A percentile compares a stretch with the other conserved stretches of the same genome.
Conservation (phyloP, 2,797 vertebrate species). For the Alca torda region DNA sequence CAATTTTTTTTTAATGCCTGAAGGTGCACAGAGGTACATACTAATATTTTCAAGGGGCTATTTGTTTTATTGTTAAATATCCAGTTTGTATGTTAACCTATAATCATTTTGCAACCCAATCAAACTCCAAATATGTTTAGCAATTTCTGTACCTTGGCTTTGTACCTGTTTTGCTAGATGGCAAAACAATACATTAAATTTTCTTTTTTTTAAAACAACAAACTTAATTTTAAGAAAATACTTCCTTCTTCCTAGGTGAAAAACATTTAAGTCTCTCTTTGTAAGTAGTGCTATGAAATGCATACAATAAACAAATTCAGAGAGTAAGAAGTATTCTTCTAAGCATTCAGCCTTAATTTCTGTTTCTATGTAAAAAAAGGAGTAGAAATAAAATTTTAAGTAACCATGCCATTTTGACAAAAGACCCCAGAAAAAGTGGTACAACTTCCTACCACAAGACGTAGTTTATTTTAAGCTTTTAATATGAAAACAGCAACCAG, state of each 20-base stretch:
- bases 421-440: not conserved
- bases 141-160: not conserved
- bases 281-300: not conserved
- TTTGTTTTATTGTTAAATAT: not conserved
- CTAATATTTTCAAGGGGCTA: not conserved
- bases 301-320: not conserved
- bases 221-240: not conserved
- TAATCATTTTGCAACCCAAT: not conserved
- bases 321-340: not conserved
- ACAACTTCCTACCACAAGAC: not conserved
- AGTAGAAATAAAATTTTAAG: conserved; percentile 16
- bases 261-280: not conserved
- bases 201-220: not conserved
- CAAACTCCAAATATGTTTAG: not conserved
- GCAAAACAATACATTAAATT: not conserved
- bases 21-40: not conserved
- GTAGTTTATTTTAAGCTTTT: not conserved
- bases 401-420: not conserved
- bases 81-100: not conserved
- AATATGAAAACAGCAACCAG: not conserved
- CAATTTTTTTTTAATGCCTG: not conserved
- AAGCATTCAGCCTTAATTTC: not conserved
- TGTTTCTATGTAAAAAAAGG: not conserved
- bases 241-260: not conserved
- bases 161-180: not conserved